Percentiles rank a stretch among this genome's conserved stretches.
phyloP scores from a whole-genome alignment of 1,140 invertebrate genomes.

The Drosophila tani region DNA sequence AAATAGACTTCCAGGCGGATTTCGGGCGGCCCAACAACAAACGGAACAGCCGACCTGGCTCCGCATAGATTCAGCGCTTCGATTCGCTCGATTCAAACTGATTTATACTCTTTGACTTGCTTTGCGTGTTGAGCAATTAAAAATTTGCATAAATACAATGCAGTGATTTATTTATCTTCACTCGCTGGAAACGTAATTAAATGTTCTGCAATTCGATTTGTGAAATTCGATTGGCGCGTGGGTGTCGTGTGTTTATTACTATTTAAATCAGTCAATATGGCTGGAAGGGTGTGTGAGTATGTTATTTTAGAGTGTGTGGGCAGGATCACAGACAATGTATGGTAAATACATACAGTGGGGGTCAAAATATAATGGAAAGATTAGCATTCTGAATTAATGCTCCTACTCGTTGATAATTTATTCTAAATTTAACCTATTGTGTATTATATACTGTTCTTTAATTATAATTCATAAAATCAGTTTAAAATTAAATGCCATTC shows the following conservation, averaged over 20 bases:
- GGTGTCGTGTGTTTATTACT: slow-evolving; percentile 28
- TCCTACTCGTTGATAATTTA: background rate
- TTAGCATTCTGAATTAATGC: background rate
- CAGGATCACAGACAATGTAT: slow-evolving; percentile 8
- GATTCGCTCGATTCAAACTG: slow-evolving; percentile 16
- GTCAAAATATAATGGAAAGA: background rate
- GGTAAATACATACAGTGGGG: slow-evolving; percentile 22
- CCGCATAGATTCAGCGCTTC: slow-evolving; percentile 16
- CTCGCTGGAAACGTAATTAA: slow-evolving; percentile 35
- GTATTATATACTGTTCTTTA: too few species aligned
- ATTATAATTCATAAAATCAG: background rate
- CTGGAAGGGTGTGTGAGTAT: slow-evolving; percentile 8
- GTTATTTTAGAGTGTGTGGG: slow-evolving; percentile 17
- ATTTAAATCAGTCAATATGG: slow-evolving; percentile 36
- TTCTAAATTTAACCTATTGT: background rate
- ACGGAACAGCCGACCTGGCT: slow-evolving; percentile 11
- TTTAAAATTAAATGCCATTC: too few species aligned
- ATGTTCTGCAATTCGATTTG: slow-evolving; percentile 36
- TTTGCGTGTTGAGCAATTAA: slow-evolving; percentile 34
- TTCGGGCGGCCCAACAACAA: slow-evolving; percentile 32
- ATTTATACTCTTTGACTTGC: slow-evolving; percentile 35
- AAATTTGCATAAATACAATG: slow-evolving; percentile 47
- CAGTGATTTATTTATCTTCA: slow-evolving; percentile 43
- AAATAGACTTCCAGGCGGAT: slow-evolving; percentile 29
- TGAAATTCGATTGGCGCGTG: slow-evolving; percentile 43